A percentile compares a stretch with the other conserved stretches of the same genome.
These are phyloP conservation scores for Nautilus pompilius DNA, from an alignment of 1,140 invertebrate genomes.

Conservation along the genomic window DNA sequence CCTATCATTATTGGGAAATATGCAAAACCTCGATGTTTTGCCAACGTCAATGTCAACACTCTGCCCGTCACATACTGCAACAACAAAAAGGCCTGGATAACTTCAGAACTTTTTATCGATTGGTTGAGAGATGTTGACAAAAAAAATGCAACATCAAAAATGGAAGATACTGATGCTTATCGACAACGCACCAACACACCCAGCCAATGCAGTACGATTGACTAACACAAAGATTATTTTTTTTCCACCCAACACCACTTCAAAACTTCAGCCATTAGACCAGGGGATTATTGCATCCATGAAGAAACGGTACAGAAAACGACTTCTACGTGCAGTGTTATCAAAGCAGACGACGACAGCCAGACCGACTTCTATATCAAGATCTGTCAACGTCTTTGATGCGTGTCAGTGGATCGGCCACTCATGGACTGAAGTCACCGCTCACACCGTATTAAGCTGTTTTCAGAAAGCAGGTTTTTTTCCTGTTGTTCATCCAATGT, in stretches of 20 bases:
- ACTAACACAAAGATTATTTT: constrained; percentile 12
- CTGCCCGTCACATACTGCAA: constrained; percentile 18
- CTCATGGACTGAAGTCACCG: too few relatives aligned
- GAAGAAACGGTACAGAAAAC: too few relatives aligned
- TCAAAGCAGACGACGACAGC: too few relatives aligned
- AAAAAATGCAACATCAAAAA: constrained; percentile 13
- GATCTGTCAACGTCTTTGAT: too few relatives aligned
- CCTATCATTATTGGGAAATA: constrained; percentile 19
- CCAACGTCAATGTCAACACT: constrained; percentile 12
- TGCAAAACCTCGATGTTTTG: constrained; percentile 16
- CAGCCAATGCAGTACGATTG: constrained; percentile 2
- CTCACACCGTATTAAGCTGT: too few relatives aligned
- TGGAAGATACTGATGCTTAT: constrained; percentile 12
- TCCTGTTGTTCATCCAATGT: too few relatives aligned
- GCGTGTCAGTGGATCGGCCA: too few relatives aligned
- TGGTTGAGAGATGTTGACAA: constrained; percentile 15
- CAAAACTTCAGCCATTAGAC: constrained; percentile 20
- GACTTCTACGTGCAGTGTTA: too few relatives aligned
- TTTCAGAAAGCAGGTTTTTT: too few relatives aligned
- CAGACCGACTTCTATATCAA: too few relatives aligned
- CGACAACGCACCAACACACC: constrained; percentile 20
- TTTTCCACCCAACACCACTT: constrained; percentile 22
- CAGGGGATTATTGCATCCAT: constrained; percentile 27
- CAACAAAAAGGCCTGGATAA: constrained; percentile 18
- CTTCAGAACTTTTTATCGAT: constrained; percentile 8